Percentiles rank a stretch among this genome's conserved stretches.
phyloP scores from a whole-genome alignment of 2,797 vertebrate genomes.

The Muscicapa striata region DNA sequence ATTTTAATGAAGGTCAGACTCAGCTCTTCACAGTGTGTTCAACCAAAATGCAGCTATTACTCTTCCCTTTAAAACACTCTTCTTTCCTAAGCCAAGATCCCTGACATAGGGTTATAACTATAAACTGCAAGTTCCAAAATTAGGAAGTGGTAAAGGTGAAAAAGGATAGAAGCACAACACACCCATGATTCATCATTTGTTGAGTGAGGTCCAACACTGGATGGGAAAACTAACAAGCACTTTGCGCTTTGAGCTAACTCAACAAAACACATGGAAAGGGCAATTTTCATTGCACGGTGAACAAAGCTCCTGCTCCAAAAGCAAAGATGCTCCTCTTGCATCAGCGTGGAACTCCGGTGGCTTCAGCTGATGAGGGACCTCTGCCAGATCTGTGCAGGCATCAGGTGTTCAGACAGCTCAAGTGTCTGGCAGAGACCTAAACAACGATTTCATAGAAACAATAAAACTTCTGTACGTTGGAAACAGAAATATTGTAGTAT shows the following conservation, averaged over 20 bases:
- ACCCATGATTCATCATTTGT: constrained; percentile 17
- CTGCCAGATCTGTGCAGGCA: not conserved
- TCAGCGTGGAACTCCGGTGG: not conserved
- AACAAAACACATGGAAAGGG: not conserved
- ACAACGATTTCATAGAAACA: not conserved
- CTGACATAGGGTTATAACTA: not conserved
- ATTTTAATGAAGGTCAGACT: not conserved
- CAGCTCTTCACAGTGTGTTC: not conserved
- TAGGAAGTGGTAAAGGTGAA: constrained; percentile 32
- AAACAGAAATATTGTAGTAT: not conserved
- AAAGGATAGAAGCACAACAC: constrained; percentile 21
- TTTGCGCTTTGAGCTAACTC: not conserved
- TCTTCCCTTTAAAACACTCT: not conserved
- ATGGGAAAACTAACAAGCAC: not conserved
- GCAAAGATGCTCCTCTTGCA: not conserved
- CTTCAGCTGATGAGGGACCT: not conserved
- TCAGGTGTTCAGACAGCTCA: not conserved
- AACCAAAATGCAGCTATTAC: not conserved
- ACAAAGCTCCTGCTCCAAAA: not conserved
- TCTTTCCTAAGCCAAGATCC: not conserved
- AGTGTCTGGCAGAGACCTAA: not conserved
- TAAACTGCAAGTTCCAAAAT: constrained; percentile 43
- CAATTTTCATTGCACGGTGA: not conserved
- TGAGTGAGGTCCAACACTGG: not conserved
- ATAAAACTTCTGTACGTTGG: not conserved